phyloP scores from a whole-genome alignment of 2,888 invertebrate genomes.

The Diarsia rubi region DNA sequence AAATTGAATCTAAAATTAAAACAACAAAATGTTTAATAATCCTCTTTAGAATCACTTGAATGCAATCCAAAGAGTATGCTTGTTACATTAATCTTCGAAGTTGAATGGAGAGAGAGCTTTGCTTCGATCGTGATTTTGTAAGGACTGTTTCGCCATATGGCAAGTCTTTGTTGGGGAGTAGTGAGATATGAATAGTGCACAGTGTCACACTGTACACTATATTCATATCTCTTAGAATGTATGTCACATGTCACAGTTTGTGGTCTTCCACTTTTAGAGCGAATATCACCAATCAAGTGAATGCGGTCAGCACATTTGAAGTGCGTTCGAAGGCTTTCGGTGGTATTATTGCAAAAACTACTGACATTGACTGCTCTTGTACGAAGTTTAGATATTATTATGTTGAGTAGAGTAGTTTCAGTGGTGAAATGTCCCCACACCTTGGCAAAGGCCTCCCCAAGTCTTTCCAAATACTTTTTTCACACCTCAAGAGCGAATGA shows the following conservation, averaged over 20 bases:
- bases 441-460: not conserved
- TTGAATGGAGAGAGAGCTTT: constrained; percentile 60
- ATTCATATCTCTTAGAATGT: constrained; percentile 12
- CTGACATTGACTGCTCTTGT: too few species aligned
- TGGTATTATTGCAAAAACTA: too few species aligned
- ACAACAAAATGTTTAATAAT: constrained; percentile 50
- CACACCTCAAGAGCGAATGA: not conserved
- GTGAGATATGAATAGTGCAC: not conserved
- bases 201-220: constrained; percentile 8
- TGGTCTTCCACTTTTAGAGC: not conserved
- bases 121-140: constrained; percentile 36
- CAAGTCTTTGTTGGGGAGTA: constrained; percentile 50
- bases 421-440: too few species aligned
- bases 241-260: constrained; percentile 9
- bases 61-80: constrained; percentile 38
- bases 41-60: constrained; percentile 61
- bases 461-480: not conserved
- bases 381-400: too few species aligned
- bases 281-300: not conserved
- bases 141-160: constrained; percentile 52
- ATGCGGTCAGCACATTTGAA: not conserved
- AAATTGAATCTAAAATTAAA: constrained; percentile 57
- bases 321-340: too few species aligned
- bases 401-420: too few species aligned
- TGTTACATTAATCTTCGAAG: constrained; percentile 56